Evolutionary conservation across 2,888 invertebrate genomes (phyloP), one percentile per base, ranked within the genome.

Genomic region (Pardosa pseudoannulata): DNA sequence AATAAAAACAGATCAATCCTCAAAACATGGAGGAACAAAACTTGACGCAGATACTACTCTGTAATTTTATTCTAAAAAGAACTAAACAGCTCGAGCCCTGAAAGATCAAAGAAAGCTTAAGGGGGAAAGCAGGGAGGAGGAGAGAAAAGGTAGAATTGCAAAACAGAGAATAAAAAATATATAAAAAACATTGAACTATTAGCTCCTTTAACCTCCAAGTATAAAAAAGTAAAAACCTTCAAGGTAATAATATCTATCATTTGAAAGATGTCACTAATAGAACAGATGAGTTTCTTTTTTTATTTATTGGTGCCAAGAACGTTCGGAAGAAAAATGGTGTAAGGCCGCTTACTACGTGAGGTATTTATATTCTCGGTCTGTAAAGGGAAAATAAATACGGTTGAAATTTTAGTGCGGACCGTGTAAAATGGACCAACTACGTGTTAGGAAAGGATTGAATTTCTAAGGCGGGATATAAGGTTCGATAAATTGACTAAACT

Each of bases 241-340:
- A 73, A 85, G 83, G 72, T 85, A 78, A 78, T 85, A 85, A 85
- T 85, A 78, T 85, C 83, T 85, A 85, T 85, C 78, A 85, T 85
- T 85, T 78, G 83, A 73, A 68, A 79, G 83, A 85, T 85, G 83
- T 85, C 83, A 85, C 83, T 85, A 85, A 85, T 79, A 85, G 78
- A 83, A 85, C 78, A 36, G 78, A 85, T 85, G 78, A 72, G 62
- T 31, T 23, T 71, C 36, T 27, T 73, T 28, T n/a, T 64, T 83
- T 78, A 70, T 41, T 39, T 70, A 70, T 39, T 41, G 39, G 16
- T 28, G 39, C 36, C 70, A 5, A 23, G 9, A 5, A 9, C 31
- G 27, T 1, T 13, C n/a, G 0, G 13, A 65, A 46, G 65, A 16
- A 78, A 5, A 83, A 72, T 72, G 82, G 72, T n/a, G n/a, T n/a